phyloP scores from a whole-genome alignment of 2,113 vertebrate species.

The Tyrannus savana region DNA sequence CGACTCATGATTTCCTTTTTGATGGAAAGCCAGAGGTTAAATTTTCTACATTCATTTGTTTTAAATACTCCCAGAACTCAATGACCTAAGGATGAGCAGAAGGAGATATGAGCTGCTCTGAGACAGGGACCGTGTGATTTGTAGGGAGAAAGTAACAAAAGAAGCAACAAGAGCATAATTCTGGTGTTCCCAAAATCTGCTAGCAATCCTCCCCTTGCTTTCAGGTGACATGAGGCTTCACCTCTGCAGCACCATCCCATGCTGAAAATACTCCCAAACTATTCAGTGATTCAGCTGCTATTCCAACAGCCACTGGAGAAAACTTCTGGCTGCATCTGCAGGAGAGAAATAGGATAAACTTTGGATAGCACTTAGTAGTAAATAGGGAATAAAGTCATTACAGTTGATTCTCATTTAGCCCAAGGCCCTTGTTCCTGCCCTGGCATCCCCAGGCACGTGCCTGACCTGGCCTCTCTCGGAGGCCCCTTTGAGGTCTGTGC shows the following conservation, averaged over 20 bases:
- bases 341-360: neutral
- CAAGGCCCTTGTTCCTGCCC: constrained; percentile 6
- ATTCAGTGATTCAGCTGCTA: neutral
- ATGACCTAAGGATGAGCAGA: neutral
- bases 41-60: neutral
- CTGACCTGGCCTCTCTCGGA: neutral
- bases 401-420: constrained; percentile 15
- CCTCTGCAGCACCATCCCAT: neutral
- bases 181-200: neutral
- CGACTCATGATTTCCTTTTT: neutral
- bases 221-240: neutral
- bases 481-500: neutral
- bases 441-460: constrained; percentile 29
- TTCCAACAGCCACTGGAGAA: neutral
- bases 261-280: neutral
- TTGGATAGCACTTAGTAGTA: neutral
- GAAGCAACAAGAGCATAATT: neutral
- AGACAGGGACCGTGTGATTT: neutral
- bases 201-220: neutral
- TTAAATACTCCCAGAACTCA: neutral
- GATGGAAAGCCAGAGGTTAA: neutral
- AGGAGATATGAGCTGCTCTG: neutral
- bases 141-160: neutral
- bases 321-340: neutral
- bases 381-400: constrained; percentile 46